Evolutionary conservation across 2,113 vertebrate genomes (phyloP).

Genomic region (Hyperoodon ampullatus): DNA sequence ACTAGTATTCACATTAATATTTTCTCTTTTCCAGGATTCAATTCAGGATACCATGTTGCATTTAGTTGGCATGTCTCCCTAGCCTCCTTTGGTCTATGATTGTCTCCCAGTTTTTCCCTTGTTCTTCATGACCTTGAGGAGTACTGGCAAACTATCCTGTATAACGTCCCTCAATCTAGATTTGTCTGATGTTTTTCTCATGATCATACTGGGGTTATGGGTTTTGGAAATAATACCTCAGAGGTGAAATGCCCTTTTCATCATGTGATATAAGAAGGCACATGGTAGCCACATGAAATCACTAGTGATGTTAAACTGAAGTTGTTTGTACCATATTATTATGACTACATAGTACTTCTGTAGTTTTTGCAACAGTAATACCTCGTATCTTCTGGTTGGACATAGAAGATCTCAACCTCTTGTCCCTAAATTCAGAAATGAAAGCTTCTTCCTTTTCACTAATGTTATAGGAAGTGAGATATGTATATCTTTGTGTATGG

Average conservation of each 20-base stretch:
- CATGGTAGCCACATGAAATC: background rate
- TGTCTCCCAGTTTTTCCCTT: background rate
- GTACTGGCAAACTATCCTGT: background rate
- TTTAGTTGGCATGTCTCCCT: background rate
- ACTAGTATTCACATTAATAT: background rate
- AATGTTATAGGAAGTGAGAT: background rate
- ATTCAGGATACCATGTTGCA: background rate
- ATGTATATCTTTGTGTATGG: background rate
- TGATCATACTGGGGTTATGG: background rate
- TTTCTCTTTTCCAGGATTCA: background rate
- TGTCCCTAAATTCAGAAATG: background rate
- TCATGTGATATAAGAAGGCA: background rate
- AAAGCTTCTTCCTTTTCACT: background rate
- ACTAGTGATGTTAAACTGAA: background rate
- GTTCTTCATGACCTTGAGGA: background rate
- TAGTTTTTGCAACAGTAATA: background rate
- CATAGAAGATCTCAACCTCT: background rate
- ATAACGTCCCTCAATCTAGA: background rate
- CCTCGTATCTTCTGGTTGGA: background rate
- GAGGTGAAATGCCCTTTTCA: background rate
- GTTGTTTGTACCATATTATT: background rate
- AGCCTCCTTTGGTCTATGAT: background rate
- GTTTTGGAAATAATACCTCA: background rate
- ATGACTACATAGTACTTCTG: background rate
- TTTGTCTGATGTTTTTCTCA: background rate